phyloP scores from a whole-genome alignment of 2,797 vertebrate species.

The Rhinichthys osculus region DNA sequence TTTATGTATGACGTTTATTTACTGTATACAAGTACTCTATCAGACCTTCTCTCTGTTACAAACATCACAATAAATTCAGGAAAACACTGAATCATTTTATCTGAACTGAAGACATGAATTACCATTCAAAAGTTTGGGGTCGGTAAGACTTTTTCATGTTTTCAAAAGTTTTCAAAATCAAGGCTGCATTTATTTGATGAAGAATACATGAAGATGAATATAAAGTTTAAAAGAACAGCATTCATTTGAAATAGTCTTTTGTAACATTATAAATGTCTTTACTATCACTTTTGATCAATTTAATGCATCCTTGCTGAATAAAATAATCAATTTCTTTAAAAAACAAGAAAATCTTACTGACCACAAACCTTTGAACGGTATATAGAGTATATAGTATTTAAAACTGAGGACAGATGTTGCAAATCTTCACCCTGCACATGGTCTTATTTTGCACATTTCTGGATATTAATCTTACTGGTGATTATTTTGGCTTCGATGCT shows the following conservation, averaged over 20 bases:
- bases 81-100: neutral
- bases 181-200: no score
- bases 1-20: no score
- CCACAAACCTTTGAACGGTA: neutral
- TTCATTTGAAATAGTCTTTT: neutral
- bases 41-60: no score
- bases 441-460: neutral
- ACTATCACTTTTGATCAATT: neutral
- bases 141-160: neutral
- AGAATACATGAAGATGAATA: no score
- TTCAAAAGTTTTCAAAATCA: no score
- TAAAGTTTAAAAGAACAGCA: no score
- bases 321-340: neutral
- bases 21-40: no score
- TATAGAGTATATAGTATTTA: neutral
- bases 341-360: neutral
- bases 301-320: neutral
- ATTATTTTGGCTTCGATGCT: neutral
- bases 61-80: no score
- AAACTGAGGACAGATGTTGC: slow-evolving; percentile 26
- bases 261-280: neutral
- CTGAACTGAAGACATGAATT: neutral
- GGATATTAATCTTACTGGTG: neutral
- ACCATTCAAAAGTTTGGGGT: no score
- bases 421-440: neutral